Base-by-base conservation (phyloP, 2,797 vertebrate species). In the Cryptoprocta ferox region DNA sequence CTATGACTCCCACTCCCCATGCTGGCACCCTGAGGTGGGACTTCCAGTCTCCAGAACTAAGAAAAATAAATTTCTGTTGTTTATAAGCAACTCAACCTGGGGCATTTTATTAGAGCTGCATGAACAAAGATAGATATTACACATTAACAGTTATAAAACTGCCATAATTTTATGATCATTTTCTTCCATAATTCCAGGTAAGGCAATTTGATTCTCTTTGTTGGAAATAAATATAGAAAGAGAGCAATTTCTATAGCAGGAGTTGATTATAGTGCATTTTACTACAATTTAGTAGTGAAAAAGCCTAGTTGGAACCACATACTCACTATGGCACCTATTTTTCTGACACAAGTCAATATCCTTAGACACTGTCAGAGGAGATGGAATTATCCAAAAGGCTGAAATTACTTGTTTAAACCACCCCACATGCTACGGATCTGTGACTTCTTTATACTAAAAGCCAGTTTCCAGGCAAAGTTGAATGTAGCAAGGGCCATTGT, bases 211-310 rank as follows among this genome's bases (percentile, higher is more conserved):
- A 88, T 95, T 95, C 85, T 87, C 75, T 53, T 95, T 90, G 24
- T 4, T 63, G 42, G 88, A 89, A 81, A 90, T 97, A 92, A 96
- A 75, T 71, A 84, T 0, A 94, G 53, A 59, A 48, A 93, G 75
- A 89, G 59, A 65, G 45, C 65, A 61, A 89, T 96, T 96, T 96
- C 61, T 80, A 6, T 59, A 35, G 42, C 48, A 30, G 50, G 73
- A 96, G 94, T 89, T 97, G 94, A 97, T 94, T 88, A 94, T 63
- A 63, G 78, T 81, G 66, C 48, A 81, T 93, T 97, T 97, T 95
- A 68, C 78, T 97, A 68, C 70, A 97, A 78, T 97, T 97, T 83
- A 59, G 28, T 95, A 66, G 81, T 96, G 76, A 83, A 87, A 90
- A 94, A 42, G 42, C 45, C 89, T 75, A 21, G 56, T 92, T 94